Base-by-base conservation (phyloP, 2,888 invertebrate genomes). In the Plusia festucae region DNA sequence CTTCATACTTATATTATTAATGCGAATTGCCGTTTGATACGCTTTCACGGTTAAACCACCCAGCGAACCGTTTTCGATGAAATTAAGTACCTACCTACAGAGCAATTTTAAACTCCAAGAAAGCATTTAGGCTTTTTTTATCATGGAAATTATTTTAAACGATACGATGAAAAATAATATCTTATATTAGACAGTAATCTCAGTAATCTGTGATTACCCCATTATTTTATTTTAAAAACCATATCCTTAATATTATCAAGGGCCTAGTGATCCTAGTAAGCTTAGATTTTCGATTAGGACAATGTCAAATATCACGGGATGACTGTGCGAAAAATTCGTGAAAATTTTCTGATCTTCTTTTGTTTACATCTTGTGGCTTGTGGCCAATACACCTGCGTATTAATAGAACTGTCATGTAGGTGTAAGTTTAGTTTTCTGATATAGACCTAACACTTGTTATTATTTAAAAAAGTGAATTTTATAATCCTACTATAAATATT, bases 301-400 rank as follows among this genome's bases (percentile, higher is more conserved):
- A 40, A 60, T 16, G 27, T 55, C 46, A 20, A 5, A 54, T 44
- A 46, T 58, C 18, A 53, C 49, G 40, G 77, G 11, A 53, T 32
- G 13, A 53, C 20, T 51, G 18, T 49, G 32, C 34, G 55, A 63
- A 70, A 66, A 68, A 64, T 69, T 79, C 66, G 62, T 54, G 72
- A 78, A 73, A 70, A 73, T 70, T 80, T 59, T 56, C 53, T 51
- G 54, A 67, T 66, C 72, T 75, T 78, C 80, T 78, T 79, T 81
- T 85, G 81, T 82, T 83, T 84, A 82, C 78, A 71, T 78, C 60
- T 65, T 60, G 63, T 90, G 91, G 91, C 89, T 76, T 61, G 65
- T 74, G 77, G 91, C 91, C 91, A 91, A 84, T 88, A 68, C 79
- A 70, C 60, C 65, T 69, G 74, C 69, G 81, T 89, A 87, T 87